Percentiles rank a stretch among this genome's conserved stretches.
Conservation (phyloP, 1,140 invertebrate genomes). For the Brachionus plicatilis region DNA sequence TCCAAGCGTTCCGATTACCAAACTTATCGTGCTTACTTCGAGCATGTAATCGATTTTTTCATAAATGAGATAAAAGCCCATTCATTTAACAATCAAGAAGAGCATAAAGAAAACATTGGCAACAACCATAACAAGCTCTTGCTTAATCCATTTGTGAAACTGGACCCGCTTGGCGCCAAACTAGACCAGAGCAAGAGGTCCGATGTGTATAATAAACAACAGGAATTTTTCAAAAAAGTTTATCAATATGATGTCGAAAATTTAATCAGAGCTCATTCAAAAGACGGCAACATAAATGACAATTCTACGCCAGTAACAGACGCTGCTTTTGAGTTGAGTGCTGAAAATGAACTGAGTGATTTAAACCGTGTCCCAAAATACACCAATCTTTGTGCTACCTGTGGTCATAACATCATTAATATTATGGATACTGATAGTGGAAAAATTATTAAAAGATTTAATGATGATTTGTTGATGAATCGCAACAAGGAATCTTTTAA, state of each 20-base stretch:
- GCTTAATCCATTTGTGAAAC: not conserved
- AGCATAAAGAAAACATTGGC: slow-evolving; percentile 28
- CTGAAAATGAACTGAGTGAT: not conserved
- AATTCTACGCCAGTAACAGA: not conserved
- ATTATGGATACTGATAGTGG: slow-evolving; percentile 12
- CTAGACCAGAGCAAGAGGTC: not conserved
- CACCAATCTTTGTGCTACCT: slow-evolving; percentile 28
- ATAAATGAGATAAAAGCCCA: not conserved
- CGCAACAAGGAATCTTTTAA: not conserved
- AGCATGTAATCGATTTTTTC: not conserved
- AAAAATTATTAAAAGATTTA: slow-evolving; percentile 30
- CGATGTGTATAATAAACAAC: not conserved
- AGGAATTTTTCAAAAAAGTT: not conserved
- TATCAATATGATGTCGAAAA: not conserved
- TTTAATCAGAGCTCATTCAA: slow-evolving; percentile 36
- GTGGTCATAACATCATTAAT: slow-evolving; percentile 34
- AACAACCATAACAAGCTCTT: not conserved
- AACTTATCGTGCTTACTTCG: not conserved
- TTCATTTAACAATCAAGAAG: not conserved
- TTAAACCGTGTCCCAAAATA: not conserved
- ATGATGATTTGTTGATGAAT: slow-evolving; percentile 29
- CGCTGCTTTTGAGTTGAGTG: not conserved
- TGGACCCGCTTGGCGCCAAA: not conserved
- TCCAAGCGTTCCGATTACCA: slow-evolving; percentile 24
- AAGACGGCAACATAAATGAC: slow-evolving; percentile 25